phyloP scores from a whole-genome alignment of 2,113 vertebrate genomes.

The Loxodonta africana region DNA sequence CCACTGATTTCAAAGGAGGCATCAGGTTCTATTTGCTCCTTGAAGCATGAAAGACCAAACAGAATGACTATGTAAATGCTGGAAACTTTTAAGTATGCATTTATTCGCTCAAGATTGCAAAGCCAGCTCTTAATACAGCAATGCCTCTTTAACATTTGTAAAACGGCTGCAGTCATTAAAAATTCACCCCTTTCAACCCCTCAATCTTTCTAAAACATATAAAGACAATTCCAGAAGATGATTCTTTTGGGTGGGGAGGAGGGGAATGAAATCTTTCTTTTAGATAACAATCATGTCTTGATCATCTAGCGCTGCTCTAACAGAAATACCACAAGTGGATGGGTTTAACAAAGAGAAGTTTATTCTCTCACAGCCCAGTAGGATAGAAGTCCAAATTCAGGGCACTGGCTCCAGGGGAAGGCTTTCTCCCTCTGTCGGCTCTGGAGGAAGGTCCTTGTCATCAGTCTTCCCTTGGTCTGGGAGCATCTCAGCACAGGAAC shows the following conservation, averaged over 20 bases:
- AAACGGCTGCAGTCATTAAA: conserved; percentile 3
- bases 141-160: conserved; percentile 8
- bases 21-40: conserved; percentile 9
- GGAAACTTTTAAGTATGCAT: neutral
- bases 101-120: conserved; percentile 50
- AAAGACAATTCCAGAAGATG: neutral
- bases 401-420: no score
- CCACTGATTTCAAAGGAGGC: neutral
- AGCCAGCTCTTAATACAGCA: neutral
- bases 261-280: neutral
- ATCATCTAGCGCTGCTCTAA: no score
- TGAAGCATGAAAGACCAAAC: conserved; percentile 25
- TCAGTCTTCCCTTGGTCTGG: no score
- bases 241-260: neutral
- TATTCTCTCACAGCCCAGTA: no score
- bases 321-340: no score
- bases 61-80: neutral
- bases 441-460: no score
- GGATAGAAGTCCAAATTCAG: no score
- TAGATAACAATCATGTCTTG: neutral
- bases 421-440: no score
- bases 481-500: no score
- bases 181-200: neutral
- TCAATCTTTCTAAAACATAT: neutral
- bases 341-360: no score